These are phyloP conservation scores for Drosophila cardini DNA, from an alignment of 1,140 invertebrate species.

Conservation along the genomic window DNA sequence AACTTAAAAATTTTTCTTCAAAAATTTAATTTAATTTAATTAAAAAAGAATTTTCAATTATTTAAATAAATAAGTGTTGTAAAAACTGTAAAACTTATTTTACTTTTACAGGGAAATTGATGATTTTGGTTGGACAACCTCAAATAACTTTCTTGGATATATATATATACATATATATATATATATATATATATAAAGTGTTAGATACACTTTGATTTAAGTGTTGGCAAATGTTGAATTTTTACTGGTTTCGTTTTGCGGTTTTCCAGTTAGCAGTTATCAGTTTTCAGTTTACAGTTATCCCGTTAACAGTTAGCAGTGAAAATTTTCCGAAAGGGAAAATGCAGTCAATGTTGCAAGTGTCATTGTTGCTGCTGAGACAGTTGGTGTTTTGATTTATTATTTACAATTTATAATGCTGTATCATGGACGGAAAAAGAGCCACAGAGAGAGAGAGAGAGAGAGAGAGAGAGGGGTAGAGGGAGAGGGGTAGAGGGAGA, in stretches of 20 bases:
- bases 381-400: slow-evolving; percentile 74
- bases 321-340: not conserved
- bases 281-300: not conserved
- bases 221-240: not conserved
- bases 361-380: slow-evolving; percentile 23
- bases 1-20: too few species aligned
- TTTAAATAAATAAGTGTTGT: too few species aligned
- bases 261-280: slow-evolving; percentile 3
- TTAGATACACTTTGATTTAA: slow-evolving; percentile 29
- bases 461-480: too few species aligned
- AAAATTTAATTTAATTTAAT: too few species aligned
- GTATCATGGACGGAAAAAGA: slow-evolving; percentile 35
- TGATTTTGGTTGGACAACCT: too few species aligned
- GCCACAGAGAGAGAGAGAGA: too few species aligned
- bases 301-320: slow-evolving; percentile 9
- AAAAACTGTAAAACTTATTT: too few species aligned
- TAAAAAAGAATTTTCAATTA: too few species aligned
- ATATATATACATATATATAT: not conserved
- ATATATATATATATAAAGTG: not conserved
- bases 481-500: too few species aligned
- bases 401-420: slow-evolving; percentile 78
- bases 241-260: slow-evolving; percentile 18
- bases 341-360: too few species aligned
- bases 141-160: not conserved
- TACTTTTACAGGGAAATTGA: too few species aligned